Conservation (phyloP, 2,888 invertebrate genomes). For the Drosophila anomalata region DNA sequence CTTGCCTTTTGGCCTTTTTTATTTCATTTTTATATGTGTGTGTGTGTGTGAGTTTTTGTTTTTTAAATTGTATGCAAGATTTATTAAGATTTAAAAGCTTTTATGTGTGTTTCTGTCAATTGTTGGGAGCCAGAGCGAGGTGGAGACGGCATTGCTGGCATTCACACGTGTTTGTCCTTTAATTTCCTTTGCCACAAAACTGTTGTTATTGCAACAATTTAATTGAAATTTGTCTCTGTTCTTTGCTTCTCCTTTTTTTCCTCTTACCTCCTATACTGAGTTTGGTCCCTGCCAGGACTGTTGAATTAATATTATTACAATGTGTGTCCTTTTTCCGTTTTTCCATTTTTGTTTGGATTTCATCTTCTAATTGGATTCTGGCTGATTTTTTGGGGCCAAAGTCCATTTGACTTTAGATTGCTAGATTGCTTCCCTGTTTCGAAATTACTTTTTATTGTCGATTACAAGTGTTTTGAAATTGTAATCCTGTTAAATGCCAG, state of each 20-base stretch:
- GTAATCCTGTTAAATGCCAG: constrained; percentile 41
- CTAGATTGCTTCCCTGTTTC: constrained; percentile 9
- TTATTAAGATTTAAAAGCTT: constrained; percentile 79
- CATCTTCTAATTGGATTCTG: constrained; percentile 36
- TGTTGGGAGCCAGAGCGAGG: constrained; percentile 34
- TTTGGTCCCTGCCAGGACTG: not conserved
- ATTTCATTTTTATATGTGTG: constrained; percentile 16
- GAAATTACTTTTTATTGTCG: constrained; percentile 45
- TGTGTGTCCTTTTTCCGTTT: constrained; percentile 3
- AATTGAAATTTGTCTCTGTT: constrained; percentile 55
- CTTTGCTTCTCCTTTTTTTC: not conserved
- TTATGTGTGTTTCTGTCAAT: constrained; percentile 76
- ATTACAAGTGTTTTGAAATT: constrained; percentile 32
- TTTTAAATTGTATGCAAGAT: constrained; percentile 79
- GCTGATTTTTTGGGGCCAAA: constrained; percentile 6
- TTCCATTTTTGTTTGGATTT: constrained; percentile 8
- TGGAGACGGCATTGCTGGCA: not conserved
- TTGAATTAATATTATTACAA: constrained; percentile 43
- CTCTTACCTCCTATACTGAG: too few relatives aligned
- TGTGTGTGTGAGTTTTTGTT: constrained; percentile 54
- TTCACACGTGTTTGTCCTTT: constrained; percentile 30
- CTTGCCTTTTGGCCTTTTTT: constrained; percentile 31
- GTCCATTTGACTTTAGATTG: constrained; percentile 22
- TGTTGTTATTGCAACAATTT: constrained; percentile 55
- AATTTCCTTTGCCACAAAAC: constrained; percentile 45